phyloP scores from a whole-genome alignment of 1,140 invertebrate genomes.

The Yoshiicerus persimilis region DNA sequence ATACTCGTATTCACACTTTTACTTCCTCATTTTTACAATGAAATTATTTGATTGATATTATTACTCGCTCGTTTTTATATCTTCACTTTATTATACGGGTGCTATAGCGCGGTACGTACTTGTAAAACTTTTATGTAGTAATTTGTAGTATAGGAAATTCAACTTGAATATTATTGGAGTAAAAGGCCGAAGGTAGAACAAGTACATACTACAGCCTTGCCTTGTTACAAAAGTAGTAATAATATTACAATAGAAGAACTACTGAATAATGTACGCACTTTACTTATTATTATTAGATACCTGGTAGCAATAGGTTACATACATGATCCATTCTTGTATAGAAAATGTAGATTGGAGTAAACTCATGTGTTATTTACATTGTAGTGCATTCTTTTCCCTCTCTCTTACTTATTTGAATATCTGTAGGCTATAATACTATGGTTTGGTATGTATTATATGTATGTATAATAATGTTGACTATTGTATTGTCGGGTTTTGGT shows the following conservation, averaged over 20 bases:
- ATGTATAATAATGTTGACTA: no score
- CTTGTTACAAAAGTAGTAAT: background rate
- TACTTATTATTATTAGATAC: background rate
- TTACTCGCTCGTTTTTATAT: background rate
- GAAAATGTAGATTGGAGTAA: background rate
- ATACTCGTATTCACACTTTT: background rate
- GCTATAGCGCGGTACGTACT: background rate
- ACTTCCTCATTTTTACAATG: conserved; percentile 9
- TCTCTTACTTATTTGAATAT: background rate
- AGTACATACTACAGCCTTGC: background rate
- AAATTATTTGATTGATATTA: conserved; percentile 6
- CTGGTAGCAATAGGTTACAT: background rate
- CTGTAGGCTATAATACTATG: background rate
- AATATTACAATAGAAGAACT: background rate
- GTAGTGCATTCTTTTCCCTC: background rate
- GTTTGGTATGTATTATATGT: no score
- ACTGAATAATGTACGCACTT: background rate
- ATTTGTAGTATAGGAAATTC: background rate
- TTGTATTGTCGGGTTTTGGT: no score
- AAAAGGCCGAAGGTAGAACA: background rate
- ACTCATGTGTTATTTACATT: background rate
- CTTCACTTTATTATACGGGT: background rate
- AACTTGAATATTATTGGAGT: no score
- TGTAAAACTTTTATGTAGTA: background rate
- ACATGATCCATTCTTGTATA: background rate